Evolutionary conservation across 2,113 vertebrate species (phyloP).

Genomic region (Plecotus auritus): DNA sequence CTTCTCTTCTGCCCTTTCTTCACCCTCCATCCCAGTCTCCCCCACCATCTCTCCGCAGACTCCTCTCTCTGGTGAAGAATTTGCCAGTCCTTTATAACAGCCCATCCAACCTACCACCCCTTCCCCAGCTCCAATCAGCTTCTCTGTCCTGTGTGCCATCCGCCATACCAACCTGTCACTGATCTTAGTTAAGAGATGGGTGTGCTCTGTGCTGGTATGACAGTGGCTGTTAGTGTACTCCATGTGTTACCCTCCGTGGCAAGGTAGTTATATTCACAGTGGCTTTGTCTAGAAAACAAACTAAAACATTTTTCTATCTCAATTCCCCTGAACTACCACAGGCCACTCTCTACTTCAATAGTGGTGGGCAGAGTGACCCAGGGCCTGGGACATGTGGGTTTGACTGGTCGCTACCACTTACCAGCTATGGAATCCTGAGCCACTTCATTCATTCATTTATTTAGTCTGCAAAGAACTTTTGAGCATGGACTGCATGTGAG

Average conservation of each 20-base stretch:
- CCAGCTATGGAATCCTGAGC: fast-evolving
- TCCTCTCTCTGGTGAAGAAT: neutral
- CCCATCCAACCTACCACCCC: neutral
- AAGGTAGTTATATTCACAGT: neutral
- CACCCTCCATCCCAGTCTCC: neutral
- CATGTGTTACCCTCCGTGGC: neutral
- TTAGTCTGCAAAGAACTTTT: neutral
- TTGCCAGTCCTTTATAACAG: neutral
- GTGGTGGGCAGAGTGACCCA: neutral
- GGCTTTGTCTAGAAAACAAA: neutral
- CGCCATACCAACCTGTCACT: neutral
- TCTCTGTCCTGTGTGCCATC: neutral
- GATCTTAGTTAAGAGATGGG: neutral
- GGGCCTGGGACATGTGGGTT: neutral
- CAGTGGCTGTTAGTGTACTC: neutral
- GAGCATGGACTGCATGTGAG: neutral
- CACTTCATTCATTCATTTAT: neutral
- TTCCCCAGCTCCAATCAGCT: neutral
- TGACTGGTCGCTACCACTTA: neutral
- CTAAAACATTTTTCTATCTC: neutral
- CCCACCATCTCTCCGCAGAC: neutral
- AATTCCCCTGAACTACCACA: neutral
- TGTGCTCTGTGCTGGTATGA: neutral
- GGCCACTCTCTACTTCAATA: neutral
- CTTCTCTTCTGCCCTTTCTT: neutral